Percentiles rank a stretch among this genome's conserved stretches.
Conservation (phyloP, 2,888 invertebrate species). For the Drosophila kuntzei region DNA sequence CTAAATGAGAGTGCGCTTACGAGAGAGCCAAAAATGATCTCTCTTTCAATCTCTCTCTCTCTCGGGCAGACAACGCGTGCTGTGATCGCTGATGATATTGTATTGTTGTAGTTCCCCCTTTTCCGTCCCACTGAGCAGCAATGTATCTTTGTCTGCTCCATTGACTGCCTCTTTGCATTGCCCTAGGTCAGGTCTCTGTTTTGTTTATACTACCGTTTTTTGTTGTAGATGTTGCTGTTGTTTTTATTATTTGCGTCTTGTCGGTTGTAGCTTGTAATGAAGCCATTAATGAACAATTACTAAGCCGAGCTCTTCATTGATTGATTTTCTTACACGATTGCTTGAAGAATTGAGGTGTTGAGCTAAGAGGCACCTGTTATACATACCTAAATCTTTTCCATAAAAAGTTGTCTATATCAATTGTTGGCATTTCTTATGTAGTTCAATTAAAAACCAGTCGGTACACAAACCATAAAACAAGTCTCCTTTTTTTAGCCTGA, state of each 20-base stretch:
- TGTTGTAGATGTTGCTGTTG: constrained; percentile 24
- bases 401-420: background rate
- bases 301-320: constrained; percentile 55
- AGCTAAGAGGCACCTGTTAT: background rate
- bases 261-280: constrained; percentile 63
- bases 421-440: background rate
- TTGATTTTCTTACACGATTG: constrained; percentile 42
- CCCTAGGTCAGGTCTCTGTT: constrained; percentile 75
- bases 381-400: background rate
- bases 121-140: background rate
- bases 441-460: background rate
- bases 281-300: constrained; percentile 72
- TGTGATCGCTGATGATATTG: constrained; percentile 39
- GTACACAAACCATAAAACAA: background rate
- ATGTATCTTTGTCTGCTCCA: constrained; percentile 10
- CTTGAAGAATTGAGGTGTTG: background rate
- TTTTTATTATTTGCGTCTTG: constrained; percentile 11
- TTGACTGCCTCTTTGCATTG: constrained; percentile 61
- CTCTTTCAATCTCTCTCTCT: background rate
- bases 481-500: background rate
- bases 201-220: constrained; percentile 55
- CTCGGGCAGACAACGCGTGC: constrained; percentile 51
- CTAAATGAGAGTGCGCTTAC: constrained; percentile 8
- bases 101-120: constrained; percentile 5
- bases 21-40: constrained; percentile 19